Conservation (phyloP, 30 jellyfish, hydroid and myxozoan genomes). For the Cassiopea andromeda region DNA sequence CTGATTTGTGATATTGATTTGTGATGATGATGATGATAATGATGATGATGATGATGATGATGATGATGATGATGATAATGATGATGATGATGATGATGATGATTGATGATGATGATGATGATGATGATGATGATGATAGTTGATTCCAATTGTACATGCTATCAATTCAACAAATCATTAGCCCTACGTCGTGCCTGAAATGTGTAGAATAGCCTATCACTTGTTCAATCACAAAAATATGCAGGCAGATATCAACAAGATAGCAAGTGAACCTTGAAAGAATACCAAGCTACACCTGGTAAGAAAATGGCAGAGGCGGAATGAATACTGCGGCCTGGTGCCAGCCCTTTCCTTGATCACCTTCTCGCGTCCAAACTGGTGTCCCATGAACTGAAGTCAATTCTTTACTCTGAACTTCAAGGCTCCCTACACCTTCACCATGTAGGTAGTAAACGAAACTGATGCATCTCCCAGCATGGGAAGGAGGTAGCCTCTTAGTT, state of each 20-base stretch:
- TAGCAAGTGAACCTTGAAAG: background rate
- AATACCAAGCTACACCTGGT: conserved; percentile 22
- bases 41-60: too few species aligned
- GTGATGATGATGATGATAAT: too few species aligned
- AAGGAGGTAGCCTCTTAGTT: conserved; percentile 40
- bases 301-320: conserved; percentile 30
- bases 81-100: too few species aligned
- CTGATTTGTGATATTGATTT: too few species aligned
- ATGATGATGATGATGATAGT: background rate
- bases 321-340: conserved; percentile 32
- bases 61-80: too few species aligned
- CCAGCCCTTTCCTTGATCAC: conserved; percentile 63
- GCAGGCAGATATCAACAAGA: background rate
- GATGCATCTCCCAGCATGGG: conserved; percentile 46
- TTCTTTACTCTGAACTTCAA: conserved; percentile 41
- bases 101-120: too few species aligned
- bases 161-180: background rate
- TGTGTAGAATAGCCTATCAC: background rate
- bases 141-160: background rate
- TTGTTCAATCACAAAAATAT: background rate
- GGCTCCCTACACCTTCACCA: conserved; percentile 49
- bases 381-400: conserved; percentile 19
- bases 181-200: background rate
- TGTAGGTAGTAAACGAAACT: conserved; percentile 37
- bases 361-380: conserved; percentile 33